A percentile compares a stretch with the other conserved stretches of the same genome.
These are phyloP conservation scores for Schizotus pectinicornis DNA, from an alignment of 2,888 invertebrate genomes.

Conservation along the genomic window DNA sequence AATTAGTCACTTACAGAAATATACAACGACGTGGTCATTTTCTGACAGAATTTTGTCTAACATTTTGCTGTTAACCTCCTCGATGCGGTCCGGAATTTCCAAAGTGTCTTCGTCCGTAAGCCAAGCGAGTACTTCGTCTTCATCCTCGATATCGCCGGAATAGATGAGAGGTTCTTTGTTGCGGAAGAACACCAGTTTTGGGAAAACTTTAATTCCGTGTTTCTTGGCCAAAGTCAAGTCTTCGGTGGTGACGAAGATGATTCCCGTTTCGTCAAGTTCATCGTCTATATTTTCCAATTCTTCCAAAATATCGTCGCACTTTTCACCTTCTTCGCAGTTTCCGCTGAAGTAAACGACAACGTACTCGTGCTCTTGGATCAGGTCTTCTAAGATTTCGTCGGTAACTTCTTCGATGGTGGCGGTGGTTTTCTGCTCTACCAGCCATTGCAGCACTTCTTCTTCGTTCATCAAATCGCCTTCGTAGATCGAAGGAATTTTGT, in stretches of 20 bases:
- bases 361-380: slow-evolving; percentile 90
- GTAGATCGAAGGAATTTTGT: slow-evolving; percentile 88
- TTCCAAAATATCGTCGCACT: slow-evolving; percentile 83
- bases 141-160: slow-evolving; percentile 84
- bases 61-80: slow-evolving; percentile 90
- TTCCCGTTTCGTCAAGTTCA: slow-evolving; percentile 90
- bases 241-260: slow-evolving; percentile 92
- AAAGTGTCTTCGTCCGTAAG: slow-evolving; percentile 88
- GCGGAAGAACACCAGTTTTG: slow-evolving; percentile 87
- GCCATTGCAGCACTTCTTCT: slow-evolving; percentile 89
- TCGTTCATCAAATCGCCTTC: slow-evolving; percentile 92
- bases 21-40: slow-evolving; percentile 88
- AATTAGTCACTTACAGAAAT: slow-evolving; percentile 80
- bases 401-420: slow-evolving; percentile 95
- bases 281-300: slow-evolving; percentile 93
- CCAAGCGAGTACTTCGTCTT: slow-evolving; percentile 91
- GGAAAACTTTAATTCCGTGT: slow-evolving; percentile 83
- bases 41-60: slow-evolving; percentile 87
- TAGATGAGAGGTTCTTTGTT: slow-evolving; percentile 88
- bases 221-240: slow-evolving; percentile 82
- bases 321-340: slow-evolving; percentile 85
- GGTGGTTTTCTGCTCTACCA: slow-evolving; percentile 84
- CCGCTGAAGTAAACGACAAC: slow-evolving; percentile 95
- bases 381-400: slow-evolving; percentile 83
- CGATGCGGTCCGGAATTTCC: slow-evolving; percentile 91